A percentile compares a stretch with the other conserved stretches of the same genome.
phyloP scores from a whole-genome alignment of 2,113 vertebrate species.

The Heterotis niloticus region DNA sequence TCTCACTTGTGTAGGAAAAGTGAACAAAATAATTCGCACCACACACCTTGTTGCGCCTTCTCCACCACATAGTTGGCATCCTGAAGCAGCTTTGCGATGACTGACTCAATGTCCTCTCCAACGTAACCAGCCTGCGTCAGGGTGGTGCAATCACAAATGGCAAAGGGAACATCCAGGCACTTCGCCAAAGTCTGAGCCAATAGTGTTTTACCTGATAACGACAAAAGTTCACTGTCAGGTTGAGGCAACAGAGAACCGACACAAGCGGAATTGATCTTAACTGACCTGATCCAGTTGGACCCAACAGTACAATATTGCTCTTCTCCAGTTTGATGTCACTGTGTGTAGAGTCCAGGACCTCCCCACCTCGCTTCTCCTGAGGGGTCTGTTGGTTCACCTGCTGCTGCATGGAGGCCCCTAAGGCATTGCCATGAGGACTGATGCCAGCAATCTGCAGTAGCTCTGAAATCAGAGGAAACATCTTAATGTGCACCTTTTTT shows the following conservation, averaged over 20 bases:
- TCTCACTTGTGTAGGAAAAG: not conserved
- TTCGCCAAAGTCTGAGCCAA: conserved; percentile 93
- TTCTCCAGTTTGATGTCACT: conserved; percentile 96
- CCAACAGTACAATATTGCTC: conserved; percentile 95
- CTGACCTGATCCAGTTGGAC: conserved; percentile 94
- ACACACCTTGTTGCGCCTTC: conserved; percentile 93
- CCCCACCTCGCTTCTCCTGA: conserved; percentile 88
- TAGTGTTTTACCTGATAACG: conserved; percentile 83
- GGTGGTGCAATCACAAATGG: conserved; percentile 96
- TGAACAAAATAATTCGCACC: not conserved
- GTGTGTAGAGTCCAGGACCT: conserved; percentile 84
- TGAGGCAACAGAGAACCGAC: not conserved
- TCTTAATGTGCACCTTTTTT: too few species aligned
- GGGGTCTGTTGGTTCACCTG: conserved; percentile 85
- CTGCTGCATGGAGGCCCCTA: conserved; percentile 92
- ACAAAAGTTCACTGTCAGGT: not conserved
- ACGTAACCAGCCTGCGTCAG: conserved; percentile 96
- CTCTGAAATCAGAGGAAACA: conserved; percentile 63
- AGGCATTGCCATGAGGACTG: conserved; percentile 89
- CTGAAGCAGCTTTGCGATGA: conserved; percentile 93
- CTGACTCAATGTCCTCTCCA: conserved; percentile 95
- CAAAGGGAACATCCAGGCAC: conserved; percentile 94
- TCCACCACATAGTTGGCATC: conserved; percentile 96
- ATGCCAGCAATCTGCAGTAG: conserved; percentile 97
- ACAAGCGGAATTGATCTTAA: not conserved